Conservation (phyloP, 1,140 invertebrate genomes). For the Drosophila ercepeae region DNA sequence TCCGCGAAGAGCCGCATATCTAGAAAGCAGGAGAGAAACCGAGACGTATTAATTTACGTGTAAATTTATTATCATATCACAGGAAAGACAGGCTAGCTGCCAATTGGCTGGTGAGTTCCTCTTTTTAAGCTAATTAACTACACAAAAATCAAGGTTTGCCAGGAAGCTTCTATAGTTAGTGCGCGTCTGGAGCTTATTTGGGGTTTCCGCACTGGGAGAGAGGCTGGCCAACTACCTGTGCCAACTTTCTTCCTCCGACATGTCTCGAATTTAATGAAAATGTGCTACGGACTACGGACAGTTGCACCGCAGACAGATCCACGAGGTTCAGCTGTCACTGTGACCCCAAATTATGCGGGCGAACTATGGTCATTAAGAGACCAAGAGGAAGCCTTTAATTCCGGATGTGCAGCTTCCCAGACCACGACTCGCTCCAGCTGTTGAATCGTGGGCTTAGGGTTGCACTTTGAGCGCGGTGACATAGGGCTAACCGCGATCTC, state of each 20-base stretch:
- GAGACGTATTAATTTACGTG: constrained; percentile 28
- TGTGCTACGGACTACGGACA: background rate
- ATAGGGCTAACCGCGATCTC: constrained; percentile 1
- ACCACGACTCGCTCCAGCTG: background rate
- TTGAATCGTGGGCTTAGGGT: background rate
- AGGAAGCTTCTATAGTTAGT: background rate
- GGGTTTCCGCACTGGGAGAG: background rate
- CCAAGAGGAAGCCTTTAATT: constrained; percentile 5
- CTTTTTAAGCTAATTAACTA: background rate
- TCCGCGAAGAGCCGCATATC: background rate
- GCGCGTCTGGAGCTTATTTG: background rate
- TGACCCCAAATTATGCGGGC: background rate
- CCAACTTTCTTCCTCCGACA: background rate
- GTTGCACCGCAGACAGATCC: background rate
- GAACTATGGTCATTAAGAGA: background rate
- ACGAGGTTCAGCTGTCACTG: background rate
- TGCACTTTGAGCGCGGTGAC: constrained; percentile 45
- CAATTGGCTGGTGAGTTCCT: constrained; percentile 11
- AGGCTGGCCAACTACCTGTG: background rate
- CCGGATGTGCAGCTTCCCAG: background rate
- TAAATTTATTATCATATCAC: constrained; percentile 12
- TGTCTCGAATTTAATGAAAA: background rate
- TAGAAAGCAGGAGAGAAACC: background rate
- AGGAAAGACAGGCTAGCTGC: background rate
- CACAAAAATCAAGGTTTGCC: background rate